Evolutionary conservation across 1,140 invertebrate genomes (phyloP), one percentile per base, ranked within the genome.

Genomic region (Temnothorax nylanderi): DNA sequence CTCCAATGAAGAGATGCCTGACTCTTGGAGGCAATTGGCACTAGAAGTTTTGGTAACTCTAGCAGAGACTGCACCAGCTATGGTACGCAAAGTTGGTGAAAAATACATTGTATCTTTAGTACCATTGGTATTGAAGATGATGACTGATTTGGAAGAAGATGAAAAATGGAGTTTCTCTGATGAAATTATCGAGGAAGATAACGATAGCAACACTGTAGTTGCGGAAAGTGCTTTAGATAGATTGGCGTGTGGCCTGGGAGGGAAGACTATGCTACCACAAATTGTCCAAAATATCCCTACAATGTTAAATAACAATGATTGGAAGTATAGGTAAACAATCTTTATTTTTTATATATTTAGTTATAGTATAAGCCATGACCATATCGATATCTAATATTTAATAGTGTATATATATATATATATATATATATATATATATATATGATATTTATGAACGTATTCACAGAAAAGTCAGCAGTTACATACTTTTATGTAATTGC

Each of bases 101-200:
- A 97, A 97, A 93, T 98, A 98, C 88, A 97, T 99, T 77, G 96
- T 97, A 51, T 94, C 96, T 21, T 95, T 98, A 88, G 97, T 99
- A 21, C 97, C 98, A 0, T 96, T 98, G 77, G 97, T 99, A 76
- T 95, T 99, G 62, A 97, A 98, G 93, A 98, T 99, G 97, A 99
- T 99, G 99, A 98, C 99, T 13, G 99, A 99, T 92, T 95, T 99
- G 58, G 99, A 99, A 44, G 99, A 99, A 32, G 98, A 99, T 89
- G 96, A 97, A 44, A 97, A 97, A 51, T 98, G 98, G 97, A 96
- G 97, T 67, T 94, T 96, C 18, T 95, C 95, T 21, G 97, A 97
- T 92, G 96, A 97, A 92, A 96, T 97, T 65, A 95, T 96, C 74
- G 96, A 97, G 74, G 97, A 98, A 75, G 97, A 98, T 89, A 97